Evolutionary conservation across 2,888 invertebrate species (phyloP), one percentile per base, ranked within the genome.

Genomic region (Oscheius myriophilus): DNA sequence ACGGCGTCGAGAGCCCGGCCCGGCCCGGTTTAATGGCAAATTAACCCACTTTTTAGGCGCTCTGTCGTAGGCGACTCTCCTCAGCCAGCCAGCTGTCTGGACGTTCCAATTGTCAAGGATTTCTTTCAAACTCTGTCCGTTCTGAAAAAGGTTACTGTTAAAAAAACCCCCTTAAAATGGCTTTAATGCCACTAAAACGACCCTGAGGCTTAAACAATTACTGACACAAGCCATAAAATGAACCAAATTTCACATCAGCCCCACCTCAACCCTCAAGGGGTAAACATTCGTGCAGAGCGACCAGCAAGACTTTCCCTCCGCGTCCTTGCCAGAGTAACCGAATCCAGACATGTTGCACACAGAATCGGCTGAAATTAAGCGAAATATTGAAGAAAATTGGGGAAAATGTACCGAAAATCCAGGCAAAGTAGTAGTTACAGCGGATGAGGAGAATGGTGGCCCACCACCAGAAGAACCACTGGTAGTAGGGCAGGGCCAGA

Each of bases 331-430:
- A 83, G 90, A 91, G 86, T 92, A 93, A 18, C 93, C 94, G 86
- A 97, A 90, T 0, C 97, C 97, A 25, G 93, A 93, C 87, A 94
- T 93, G 88, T 96, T 96, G 88, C 94, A 95, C 79, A 96, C 92
- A 0, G 94, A 93, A 88, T 97, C 97, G 6, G 95, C 94, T 61
- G 43, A 33, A 33, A 33, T 33, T 33, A 3, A 33, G 3, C 33
- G 33, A 33, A 33, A 6, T 33, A 83, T 81, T 64, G 7, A 78
- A 7, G 43, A 12, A 45, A 53, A 18, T 14, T 9, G 21, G 18
- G 52, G 61, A 49, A 18, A 25, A 52, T 42, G 39, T 33, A 66
- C 66, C 66, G 18, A 66, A 57, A 57, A 58, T 79, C 87, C 87
- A 87, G 18, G 86, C 87, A 67, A 85, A 86, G 76, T 87, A 87